Base-by-base conservation (phyloP, 23 tunicate genomes). In the Styela clava region DNA sequence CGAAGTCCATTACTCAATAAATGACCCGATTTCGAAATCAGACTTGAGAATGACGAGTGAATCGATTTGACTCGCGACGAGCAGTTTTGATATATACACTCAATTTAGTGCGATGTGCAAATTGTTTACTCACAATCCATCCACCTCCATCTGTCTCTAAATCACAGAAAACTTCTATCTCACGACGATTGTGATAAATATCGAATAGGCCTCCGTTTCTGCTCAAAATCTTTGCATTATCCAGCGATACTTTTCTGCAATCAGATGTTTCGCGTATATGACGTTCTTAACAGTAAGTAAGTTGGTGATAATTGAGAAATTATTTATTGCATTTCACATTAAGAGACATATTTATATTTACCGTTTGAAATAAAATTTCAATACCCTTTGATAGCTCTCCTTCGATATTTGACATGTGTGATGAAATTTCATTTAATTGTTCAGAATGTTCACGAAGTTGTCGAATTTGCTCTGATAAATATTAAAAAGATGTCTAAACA, bases 111-210 rank as follows among this genome's bases (percentile, higher is more conserved):
- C n/a, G n/a, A 5, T 44, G 56, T 44, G 56, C 56, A 44, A 44
- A 44, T 5, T 5, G 12, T 44, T 44, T 65, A 25, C 71, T 65
- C 16, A 65, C 71, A 25, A 28, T 65, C 71, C 71, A 65, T 5
- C 71, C 71, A 3, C 71, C 71, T 26, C 31, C 71, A 65, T 65
- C 71, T 16, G 71, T 65, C 31, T 65, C 71, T 16, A 65, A 65
- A 65, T 65, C 71, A 28, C 71, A 65, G 16, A 65, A 65, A 25
- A 65, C 71, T 28, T 65, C 16, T 28, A 16, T 65, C 16, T 7
- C 16, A 16, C 31, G 7, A 7, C 9, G 16, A 25, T 28, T 9
- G 9, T 25, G 71, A 28, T 65, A 65, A 3, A 65, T 65, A 28
- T 65, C 16, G 71, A 65, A 65, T 16, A 65, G 9, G 9, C 71